These are phyloP conservation scores for Sander vitreus DNA, from an alignment of 2,113 vertebrate genomes.

Conservation along the genomic window DNA sequence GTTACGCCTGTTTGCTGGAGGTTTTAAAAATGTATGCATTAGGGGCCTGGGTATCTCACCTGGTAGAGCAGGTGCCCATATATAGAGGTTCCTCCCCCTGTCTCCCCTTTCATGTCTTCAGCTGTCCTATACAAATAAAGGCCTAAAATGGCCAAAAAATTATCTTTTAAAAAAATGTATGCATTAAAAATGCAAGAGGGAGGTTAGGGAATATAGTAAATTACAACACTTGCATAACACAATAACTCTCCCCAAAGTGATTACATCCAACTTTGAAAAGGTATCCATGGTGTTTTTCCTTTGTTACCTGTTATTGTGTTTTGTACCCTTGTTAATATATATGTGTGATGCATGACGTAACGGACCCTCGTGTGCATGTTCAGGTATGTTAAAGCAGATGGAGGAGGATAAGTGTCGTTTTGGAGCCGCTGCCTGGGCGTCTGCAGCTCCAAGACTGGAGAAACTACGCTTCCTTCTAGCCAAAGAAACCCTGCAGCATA, in stretches of 20 bases:
- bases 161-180: neutral
- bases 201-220: neutral
- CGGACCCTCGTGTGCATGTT: neutral
- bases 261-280: neutral
- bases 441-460: slow-evolving; percentile 90
- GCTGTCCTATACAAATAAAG: too few species aligned
- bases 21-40: neutral
- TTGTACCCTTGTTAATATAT: neutral
- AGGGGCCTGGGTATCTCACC: too few species aligned
- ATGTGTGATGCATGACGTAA: neutral
- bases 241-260: neutral
- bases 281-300: neutral
- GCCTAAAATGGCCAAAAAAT: too few species aligned
- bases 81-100: too few species aligned
- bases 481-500: slow-evolving; percentile 93
- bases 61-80: too few species aligned
- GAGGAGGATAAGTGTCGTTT: slow-evolving; percentile 90
- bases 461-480: slow-evolving; percentile 90
- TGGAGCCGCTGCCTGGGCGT: slow-evolving; percentile 91
- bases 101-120: too few species aligned
- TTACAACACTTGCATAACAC: neutral
- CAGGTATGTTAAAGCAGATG: slow-evolving; percentile 96
- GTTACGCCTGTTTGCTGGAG: neutral
- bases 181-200: neutral
- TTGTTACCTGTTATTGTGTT: neutral